Evolutionary conservation across 2,113 vertebrate genomes (phyloP).

Genomic region (Rhipidura dahli): DNA sequence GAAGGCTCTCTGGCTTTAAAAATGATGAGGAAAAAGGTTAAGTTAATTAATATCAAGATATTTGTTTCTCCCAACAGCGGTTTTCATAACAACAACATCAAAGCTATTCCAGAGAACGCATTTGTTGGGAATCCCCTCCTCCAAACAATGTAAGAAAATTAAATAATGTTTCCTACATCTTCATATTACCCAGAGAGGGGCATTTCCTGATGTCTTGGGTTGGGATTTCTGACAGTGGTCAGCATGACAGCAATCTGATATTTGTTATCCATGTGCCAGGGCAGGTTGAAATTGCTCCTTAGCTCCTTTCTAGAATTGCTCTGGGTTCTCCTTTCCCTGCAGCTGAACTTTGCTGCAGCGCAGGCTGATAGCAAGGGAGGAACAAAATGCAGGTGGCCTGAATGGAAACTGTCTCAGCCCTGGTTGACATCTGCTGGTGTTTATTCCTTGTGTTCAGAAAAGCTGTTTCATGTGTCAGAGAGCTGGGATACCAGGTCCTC

Average conservation of each 20-base stretch:
- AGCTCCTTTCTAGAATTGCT: background rate
- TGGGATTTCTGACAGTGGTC: background rate
- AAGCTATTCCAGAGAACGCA: constrained; percentile 91
- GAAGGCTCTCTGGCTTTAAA: background rate
- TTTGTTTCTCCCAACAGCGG: constrained; percentile 77
- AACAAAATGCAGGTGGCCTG: background rate
- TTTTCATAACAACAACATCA: constrained; percentile 97
- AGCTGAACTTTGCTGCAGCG: background rate
- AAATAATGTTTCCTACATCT: background rate
- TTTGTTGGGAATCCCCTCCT: constrained; percentile 93
- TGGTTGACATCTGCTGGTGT: background rate
- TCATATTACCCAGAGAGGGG: background rate
- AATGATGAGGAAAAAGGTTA: background rate
- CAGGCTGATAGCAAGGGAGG: background rate
- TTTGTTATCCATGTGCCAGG: background rate
- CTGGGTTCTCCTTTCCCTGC: background rate
- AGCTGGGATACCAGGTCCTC: background rate
- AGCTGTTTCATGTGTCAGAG: background rate
- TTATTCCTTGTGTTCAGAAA: background rate
- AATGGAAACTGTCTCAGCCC: background rate
- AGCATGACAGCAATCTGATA: background rate
- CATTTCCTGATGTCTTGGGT: background rate
- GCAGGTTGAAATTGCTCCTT: background rate
- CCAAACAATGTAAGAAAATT: constrained; percentile 88
- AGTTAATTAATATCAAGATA: background rate